Evolutionary conservation across 2,797 vertebrate species (phyloP), one percentile per base, ranked within the genome.

Genomic region (Eremophila alpestris): DNA sequence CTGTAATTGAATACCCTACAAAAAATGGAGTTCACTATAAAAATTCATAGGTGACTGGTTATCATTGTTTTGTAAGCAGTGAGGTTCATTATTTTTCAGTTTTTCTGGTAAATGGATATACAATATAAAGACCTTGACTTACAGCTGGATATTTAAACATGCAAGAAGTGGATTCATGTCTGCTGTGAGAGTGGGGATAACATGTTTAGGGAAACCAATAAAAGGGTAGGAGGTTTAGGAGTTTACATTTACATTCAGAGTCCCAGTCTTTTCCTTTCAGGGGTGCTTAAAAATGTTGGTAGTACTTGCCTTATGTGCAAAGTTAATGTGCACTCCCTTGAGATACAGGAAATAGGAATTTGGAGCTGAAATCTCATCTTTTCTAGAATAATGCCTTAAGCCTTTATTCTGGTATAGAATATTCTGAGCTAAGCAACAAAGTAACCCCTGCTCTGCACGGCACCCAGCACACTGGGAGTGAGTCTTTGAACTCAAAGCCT

Each of bases 391-490:
- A 27, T 2, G 1, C 48, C 20, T 76, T 69, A 48, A 65, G 15
- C 18, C 38, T 38, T 38, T 38, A 36, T 76, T 74, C 21, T 56
- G 21, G 29, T 82, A 0, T 59, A 46, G 18, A 34, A 83, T 27
- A 55, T 7, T 87, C 75, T 56, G 56, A 49, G 6, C 9, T 41
- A 22, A 41, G 9, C 30, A 56, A 5, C 20, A 14, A 14, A 49
- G 26, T 11, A 43, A 34, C 16, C 2, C 1, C 34, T 0, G 1
- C 24, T 23, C 7, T 68, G 16, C 13, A 27, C 23, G 40, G 43
- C 15, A 10, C 10, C 22, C 17, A 18, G 18, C 7, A 3, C 0
- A 0, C 26, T 14, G 6, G 8, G 7, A 49, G 9, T 17, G 13
- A 41, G 26, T 21, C 32, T 56, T 26, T 17, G 43, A 34, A 12